Conservation (phyloP, 2,113 vertebrate genomes). For the Poecilia latipinna region DNA sequence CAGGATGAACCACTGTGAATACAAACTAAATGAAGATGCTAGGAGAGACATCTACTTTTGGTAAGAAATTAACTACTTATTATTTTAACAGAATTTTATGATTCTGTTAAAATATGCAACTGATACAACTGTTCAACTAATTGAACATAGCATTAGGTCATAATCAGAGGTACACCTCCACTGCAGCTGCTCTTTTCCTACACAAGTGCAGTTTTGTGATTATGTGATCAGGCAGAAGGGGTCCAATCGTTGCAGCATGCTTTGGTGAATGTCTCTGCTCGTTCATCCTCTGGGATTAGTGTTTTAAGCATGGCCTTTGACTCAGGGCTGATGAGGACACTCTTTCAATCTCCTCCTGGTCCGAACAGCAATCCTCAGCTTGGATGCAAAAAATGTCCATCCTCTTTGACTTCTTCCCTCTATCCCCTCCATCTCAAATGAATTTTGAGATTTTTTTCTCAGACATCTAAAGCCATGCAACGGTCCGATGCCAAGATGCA, state of each 20-base stretch:
- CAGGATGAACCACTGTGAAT: no score
- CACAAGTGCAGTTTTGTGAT: background rate
- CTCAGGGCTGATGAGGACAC: constrained; percentile 66
- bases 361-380: constrained; percentile 33
- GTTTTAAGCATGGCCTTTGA: constrained; percentile 69
- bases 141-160: constrained; percentile 20
- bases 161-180: constrained; percentile 18
- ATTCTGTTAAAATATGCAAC: no score
- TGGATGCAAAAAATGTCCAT: constrained; percentile 40
- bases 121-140: background rate
- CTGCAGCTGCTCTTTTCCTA: constrained; percentile 42
- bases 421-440: constrained; percentile 9
- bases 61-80: no score
- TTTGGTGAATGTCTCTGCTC: constrained; percentile 61
- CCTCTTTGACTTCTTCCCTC: background rate
- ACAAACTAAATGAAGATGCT: no score
- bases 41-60: no score
- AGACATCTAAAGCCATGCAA: background rate
- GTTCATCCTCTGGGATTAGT: constrained; percentile 75
- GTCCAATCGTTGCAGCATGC: constrained; percentile 63
- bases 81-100: no score
- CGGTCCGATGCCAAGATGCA: constrained; percentile 14
- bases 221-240: constrained; percentile 46
- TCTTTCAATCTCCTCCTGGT: constrained; percentile 61
- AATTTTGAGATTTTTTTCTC: constrained; percentile 15